These are phyloP conservation scores for Leptinotarsa peninsularis DNA, from an alignment of 2,888 invertebrate genomes.

Conservation along the genomic window DNA sequence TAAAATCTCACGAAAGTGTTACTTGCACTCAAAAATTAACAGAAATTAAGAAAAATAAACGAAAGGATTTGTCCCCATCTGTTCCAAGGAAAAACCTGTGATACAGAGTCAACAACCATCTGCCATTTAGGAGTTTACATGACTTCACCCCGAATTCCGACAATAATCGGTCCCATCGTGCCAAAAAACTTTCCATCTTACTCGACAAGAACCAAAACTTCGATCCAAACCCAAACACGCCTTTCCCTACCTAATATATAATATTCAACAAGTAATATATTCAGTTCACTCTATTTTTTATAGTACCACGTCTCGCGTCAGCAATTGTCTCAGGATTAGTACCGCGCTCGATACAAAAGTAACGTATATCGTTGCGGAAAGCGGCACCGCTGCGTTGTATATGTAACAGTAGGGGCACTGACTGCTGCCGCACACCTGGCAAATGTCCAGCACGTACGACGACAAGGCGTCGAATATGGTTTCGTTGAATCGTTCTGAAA, in stretches of 20 bases:
- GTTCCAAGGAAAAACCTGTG: no score
- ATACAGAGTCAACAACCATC: no score
- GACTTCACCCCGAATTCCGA: neutral
- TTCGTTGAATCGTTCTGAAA: slow-evolving; percentile 90
- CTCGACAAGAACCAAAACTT: slow-evolving; percentile 20
- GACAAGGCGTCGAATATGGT: slow-evolving; percentile 89
- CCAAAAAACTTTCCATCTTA: neutral
- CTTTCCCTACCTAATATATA: slow-evolving; percentile 23
- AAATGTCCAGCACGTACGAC: slow-evolving; percentile 88
- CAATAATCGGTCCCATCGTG: neutral
- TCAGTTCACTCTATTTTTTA: slow-evolving; percentile 33
- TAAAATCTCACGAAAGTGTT: no score
- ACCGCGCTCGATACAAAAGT: slow-evolving; percentile 54
- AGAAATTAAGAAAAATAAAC: no score
- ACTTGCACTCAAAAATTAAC: no score
- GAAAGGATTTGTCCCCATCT: no score
- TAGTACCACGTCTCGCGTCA: slow-evolving; percentile 49
- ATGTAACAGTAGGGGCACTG: slow-evolving; percentile 94
- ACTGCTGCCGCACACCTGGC: slow-evolving; percentile 94
- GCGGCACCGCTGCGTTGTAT: slow-evolving; percentile 75
- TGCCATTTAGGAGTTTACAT: neutral
- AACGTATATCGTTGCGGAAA: slow-evolving; percentile 55
- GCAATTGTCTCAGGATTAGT: slow-evolving; percentile 53
- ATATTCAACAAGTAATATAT: slow-evolving; percentile 20
- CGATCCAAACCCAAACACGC: slow-evolving; percentile 37